Evolutionary conservation across 2,888 invertebrate species (phyloP).

Genomic region (Apamea monoglypha): DNA sequence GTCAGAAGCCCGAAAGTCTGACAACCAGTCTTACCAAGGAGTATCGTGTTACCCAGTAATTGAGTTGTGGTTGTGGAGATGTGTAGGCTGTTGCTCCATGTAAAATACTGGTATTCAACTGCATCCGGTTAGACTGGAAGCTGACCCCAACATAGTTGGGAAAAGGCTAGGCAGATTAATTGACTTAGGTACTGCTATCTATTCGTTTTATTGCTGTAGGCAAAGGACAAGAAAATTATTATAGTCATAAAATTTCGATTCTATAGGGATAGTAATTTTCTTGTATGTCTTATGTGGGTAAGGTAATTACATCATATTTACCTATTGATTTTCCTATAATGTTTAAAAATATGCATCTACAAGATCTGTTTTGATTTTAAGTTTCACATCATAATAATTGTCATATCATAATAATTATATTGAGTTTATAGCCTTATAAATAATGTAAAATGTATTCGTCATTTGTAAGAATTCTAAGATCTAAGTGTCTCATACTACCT

Average conservation of each 20-base stretch:
- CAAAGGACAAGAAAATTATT: not conserved
- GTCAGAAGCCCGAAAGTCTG: not conserved
- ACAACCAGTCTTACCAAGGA: not conserved
- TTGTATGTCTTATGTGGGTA: not conserved
- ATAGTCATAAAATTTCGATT: no score
- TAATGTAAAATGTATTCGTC: not conserved
- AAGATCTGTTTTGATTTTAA: not conserved
- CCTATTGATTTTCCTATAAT: not conserved
- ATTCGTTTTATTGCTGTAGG: not conserved
- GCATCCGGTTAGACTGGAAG: not conserved
- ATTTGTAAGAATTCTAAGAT: conserved; percentile 10
- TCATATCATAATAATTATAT: not conserved
- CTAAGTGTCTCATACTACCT: conserved; percentile 13
- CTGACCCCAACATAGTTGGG: not conserved
- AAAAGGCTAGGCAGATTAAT: not conserved
- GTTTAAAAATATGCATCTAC: not conserved
- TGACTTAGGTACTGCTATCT: not conserved
- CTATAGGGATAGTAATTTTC: not conserved
- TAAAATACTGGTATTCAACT: not conserved
- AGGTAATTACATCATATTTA: not conserved
- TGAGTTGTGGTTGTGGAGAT: not conserved
- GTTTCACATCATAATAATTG: not conserved
- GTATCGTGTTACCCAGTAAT: not conserved
- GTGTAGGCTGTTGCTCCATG: not conserved
- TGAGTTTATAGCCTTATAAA: not conserved